Evolutionary conservation across 2,888 invertebrate genomes (phyloP).

Genomic region (Serripes groenlandicus): DNA sequence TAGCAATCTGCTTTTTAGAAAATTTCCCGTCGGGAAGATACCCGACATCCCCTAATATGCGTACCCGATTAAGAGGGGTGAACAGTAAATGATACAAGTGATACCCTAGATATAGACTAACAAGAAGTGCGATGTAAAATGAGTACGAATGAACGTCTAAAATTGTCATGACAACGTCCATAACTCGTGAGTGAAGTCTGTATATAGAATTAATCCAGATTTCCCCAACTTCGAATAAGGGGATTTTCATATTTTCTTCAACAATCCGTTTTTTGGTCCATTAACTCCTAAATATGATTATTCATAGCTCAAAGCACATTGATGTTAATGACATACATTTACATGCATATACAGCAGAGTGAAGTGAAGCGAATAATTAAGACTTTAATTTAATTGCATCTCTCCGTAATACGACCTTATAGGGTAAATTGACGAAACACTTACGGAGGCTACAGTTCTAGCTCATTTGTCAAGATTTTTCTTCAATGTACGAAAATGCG

Average conservation of each 20-base stretch:
- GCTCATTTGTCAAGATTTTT: no score
- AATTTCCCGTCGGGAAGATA: constrained; percentile 81
- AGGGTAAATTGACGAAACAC: no score
- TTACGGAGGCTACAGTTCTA: no score
- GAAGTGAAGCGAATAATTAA: no score
- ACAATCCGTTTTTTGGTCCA: no score
- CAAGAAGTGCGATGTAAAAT: constrained; percentile 66
- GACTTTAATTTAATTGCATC: no score
- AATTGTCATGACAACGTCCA: constrained; percentile 46
- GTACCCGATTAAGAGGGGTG: constrained; percentile 79
- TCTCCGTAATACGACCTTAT: no score
- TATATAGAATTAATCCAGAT: constrained; percentile 74
- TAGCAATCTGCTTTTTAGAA: constrained; percentile 80
- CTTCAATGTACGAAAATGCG: no score
- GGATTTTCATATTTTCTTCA: constrained; percentile 72
- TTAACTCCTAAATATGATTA: no score
- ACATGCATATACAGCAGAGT: no score
- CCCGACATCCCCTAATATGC: constrained; percentile 82
- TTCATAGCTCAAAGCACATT: no score
- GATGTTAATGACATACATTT: no score
- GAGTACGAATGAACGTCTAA: constrained; percentile 69
- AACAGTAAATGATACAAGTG: constrained; percentile 75
- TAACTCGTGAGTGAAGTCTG: constrained; percentile 51
- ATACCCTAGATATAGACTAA: constrained; percentile 58
- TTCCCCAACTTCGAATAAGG: constrained; percentile 76